Evolutionary conservation across 2,113 vertebrate genomes (phyloP), one percentile per base, ranked within the genome.

Genomic region (Mesoclemmys tuberculata): DNA sequence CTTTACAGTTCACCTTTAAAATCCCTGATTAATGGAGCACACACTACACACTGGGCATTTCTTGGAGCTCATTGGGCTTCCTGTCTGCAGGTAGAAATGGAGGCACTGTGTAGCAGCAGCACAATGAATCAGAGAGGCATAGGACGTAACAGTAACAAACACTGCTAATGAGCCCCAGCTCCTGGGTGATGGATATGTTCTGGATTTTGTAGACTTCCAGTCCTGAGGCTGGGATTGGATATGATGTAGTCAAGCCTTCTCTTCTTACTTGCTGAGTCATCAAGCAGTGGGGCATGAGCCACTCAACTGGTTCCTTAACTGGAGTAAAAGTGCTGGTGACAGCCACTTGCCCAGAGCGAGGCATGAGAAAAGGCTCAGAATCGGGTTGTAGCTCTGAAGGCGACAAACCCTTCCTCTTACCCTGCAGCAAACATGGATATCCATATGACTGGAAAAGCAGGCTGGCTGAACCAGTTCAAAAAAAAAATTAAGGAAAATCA

Each of bases 251-350:
- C 84, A 82, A 95, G 85, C 84, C 91, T 95, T 91, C 29, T 93
- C 92, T 96, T 95, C 80, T 95, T 90, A 88, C 81, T 95, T 90
- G 86, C 74, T 90, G 86, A 86, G 49, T 90, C 54, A 78, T 18
- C 90, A 92, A 82, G 92, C 88, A 95, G 83, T 56, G 92, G 93
- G 82, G 87, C 85, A 92, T 31, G 38, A 95, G 58, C 91, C 94
- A 85, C 58, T 96, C 81, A 83, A 61, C 92, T 93, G 92, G 19
- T 31, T 77, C 14, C 68, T 71, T 80, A 93, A 96, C 83, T 90
- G 89, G 87, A 97, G 96, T 93, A 97, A 95, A 96, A 97, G 95
- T 97, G 97, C 96, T 95, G 95, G 93, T 96, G 95, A 96, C 94
- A 94, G 95, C 92, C 97, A 93, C 95, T 95, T 95, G 94, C 91